Evolutionary conservation across 2,888 invertebrate species (phyloP).

Genomic region (Cheilosia urbana): DNA sequence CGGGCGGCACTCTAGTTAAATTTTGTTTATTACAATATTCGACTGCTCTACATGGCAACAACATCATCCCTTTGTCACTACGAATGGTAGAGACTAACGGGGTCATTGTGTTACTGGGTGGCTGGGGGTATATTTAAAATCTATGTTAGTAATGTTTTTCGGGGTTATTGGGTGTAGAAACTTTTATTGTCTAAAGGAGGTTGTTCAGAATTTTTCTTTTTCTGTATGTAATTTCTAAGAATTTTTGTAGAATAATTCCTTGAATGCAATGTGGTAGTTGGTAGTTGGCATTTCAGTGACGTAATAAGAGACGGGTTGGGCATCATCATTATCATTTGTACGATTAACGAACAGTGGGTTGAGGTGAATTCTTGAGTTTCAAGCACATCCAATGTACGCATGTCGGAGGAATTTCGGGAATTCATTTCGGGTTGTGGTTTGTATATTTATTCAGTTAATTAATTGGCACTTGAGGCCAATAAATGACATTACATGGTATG

Average conservation of each 20-base stretch:
- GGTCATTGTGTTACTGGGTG: constrained; percentile 44
- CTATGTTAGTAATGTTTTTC: constrained; percentile 6
- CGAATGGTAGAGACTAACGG: constrained; percentile 17
- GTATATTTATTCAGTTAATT: neutral
- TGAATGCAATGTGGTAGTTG: neutral
- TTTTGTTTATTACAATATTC: constrained; percentile 47
- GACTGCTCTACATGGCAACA: constrained; percentile 39
- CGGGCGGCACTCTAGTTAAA: constrained; percentile 50
- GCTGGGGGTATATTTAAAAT: constrained; percentile 19
- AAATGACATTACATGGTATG: neutral
- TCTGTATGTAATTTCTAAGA: neutral
- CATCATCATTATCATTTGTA: neutral
- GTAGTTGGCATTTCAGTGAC: neutral
- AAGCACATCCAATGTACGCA: neutral
- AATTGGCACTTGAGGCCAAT: neutral
- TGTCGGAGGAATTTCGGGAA: neutral
- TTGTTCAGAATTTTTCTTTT: neutral
- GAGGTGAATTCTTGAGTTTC: neutral
- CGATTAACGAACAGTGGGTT: neutral
- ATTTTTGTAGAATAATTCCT: neutral
- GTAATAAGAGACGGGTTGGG: neutral
- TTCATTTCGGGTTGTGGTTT: neutral
- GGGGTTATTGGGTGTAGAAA: constrained; percentile 12
- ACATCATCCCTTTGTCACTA: constrained; percentile 35
- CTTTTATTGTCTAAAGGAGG: constrained; percentile 1